Evolutionary conservation across 2,797 vertebrate species (phyloP).

Genomic region (Bradypodion pumilum): DNA sequence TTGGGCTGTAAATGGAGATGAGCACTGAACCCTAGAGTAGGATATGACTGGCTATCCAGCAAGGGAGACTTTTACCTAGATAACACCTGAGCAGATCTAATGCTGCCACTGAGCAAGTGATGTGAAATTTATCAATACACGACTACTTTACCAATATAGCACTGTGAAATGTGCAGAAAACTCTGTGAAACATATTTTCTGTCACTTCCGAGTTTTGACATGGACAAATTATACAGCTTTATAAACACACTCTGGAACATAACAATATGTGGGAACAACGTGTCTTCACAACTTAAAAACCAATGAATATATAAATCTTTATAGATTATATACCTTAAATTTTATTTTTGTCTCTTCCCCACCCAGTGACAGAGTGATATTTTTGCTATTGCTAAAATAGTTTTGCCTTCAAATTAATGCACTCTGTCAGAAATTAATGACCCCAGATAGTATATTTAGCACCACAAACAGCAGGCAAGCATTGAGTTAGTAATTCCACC

Average conservation of each 20-base stretch:
- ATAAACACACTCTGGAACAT: slow-evolving; percentile 36
- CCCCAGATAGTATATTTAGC: slow-evolving; percentile 63
- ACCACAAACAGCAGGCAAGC: slow-evolving; percentile 57
- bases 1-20: too few species aligned
- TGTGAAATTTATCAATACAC: too few species aligned
- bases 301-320: slow-evolving; percentile 9
- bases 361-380: slow-evolving; percentile 24
- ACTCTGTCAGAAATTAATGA: slow-evolving; percentile 61
- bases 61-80: too few species aligned
- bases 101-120: too few species aligned
- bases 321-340: slow-evolving; percentile 16
- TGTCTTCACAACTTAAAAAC: slow-evolving; percentile 33
- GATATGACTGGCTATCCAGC: too few species aligned
- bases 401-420: slow-evolving; percentile 41
- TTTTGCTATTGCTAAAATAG: slow-evolving; percentile 33
- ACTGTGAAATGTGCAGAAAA: slow-evolving; percentile 30
- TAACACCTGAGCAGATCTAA: too few species aligned
- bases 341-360: slow-evolving; percentile 25
- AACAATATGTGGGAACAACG: slow-evolving; percentile 38
- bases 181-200: slow-evolving; percentile 30
- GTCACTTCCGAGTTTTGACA: slow-evolving; percentile 22
- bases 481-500: slow-evolving; percentile 54
- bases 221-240: slow-evolving; percentile 46
- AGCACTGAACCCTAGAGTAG: too few species aligned
- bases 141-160: neutral